Base-by-base conservation (phyloP, 2,113 vertebrate species). In the Fregata magnificens region DNA sequence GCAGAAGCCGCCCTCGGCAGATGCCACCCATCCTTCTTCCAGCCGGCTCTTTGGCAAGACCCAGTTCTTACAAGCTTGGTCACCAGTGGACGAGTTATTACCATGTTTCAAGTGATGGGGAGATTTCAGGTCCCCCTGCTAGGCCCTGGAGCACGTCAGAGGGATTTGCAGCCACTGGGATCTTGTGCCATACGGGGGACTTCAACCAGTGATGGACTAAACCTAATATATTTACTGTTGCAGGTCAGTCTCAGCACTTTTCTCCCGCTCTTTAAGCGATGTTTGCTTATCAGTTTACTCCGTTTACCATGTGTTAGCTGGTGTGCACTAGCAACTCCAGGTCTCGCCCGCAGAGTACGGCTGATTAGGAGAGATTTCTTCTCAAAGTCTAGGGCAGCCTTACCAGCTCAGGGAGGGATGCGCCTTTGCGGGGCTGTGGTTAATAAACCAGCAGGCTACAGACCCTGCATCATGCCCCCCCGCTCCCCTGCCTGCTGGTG, bases 71-170 rank as follows among this genome's bases (percentile, higher is more conserved):
- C 32, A 34, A 44, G 5, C 58, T 40, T 42, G 42, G 28, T 67
- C 52, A 50, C 21, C 36, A 15, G 10, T 3, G 56, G 8, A 26
- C 55, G 45, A n/a, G 24, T 70, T 47, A 55, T 36, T 21, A 3
- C 6, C 12, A 5, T 11, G 3, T 59, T 69, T 49, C 55, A 74
- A 36, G 19, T 0, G 2, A 18, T 6, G 6, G 11, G 42, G 59
- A 71, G 55, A 3, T 70, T 44, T 55, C 1, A 1, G 12, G 25
- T 2, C 1, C 2, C 7, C 58, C 19, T 65, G 34, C 12, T 13
- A 73, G n/a, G 6, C 40, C 24, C 16, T 55, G 62, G 24, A 76
- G 58, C 8, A 12, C 21, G 10, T 36, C 40, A 47, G 78, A 67
- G 34, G 59, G 29, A n/a, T 71, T 84, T 58, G 9, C 36, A 62